Evolutionary conservation across 2,888 invertebrate species (phyloP).

Genomic region (Sarcophaga variegata): DNA sequence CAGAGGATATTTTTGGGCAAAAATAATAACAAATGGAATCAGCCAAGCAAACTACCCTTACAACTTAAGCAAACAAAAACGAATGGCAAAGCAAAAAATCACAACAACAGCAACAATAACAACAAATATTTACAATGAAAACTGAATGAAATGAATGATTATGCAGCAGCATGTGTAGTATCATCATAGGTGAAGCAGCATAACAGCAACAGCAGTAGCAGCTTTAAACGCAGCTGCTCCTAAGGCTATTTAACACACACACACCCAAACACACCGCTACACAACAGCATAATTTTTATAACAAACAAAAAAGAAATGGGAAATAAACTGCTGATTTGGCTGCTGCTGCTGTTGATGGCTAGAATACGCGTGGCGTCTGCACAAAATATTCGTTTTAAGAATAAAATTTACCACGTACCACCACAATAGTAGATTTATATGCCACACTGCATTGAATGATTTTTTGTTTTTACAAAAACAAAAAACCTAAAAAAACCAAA

Average conservation of each 20-base stretch:
- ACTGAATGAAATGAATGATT: conserved; percentile 32
- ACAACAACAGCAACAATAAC: background rate
- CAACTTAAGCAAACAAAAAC: conserved; percentile 40
- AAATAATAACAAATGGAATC: conserved; percentile 40
- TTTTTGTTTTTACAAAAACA: conserved; percentile 26
- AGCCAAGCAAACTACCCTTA: conserved; percentile 62
- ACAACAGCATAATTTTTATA: conserved; percentile 46
- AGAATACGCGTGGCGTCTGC: conserved; percentile 61
- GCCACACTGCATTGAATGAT: conserved; percentile 58
- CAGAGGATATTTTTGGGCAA: conserved; percentile 57
- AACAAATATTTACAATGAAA: conserved; percentile 9
- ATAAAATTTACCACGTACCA: conserved; percentile 52
- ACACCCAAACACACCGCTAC: too few species aligned
- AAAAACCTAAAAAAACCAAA: background rate
- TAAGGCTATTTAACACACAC: conserved; percentile 56
- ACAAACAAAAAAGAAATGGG: conserved; percentile 28
- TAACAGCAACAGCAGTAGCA: conserved; percentile 35
- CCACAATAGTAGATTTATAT: conserved; percentile 45
- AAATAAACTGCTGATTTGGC: conserved; percentile 8
- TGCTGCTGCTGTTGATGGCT: conserved; percentile 31
- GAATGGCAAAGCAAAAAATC: conserved; percentile 35
- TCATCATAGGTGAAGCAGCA: conserved; percentile 11
- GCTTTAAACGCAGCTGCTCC: conserved; percentile 56
- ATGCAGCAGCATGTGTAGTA: conserved; percentile 38
- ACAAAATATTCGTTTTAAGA: conserved; percentile 9